A percentile compares a stretch with the other conserved stretches of the same genome.
phyloP scores from a whole-genome alignment of 2,113 vertebrate species.

The Thymallus thymallus region DNA sequence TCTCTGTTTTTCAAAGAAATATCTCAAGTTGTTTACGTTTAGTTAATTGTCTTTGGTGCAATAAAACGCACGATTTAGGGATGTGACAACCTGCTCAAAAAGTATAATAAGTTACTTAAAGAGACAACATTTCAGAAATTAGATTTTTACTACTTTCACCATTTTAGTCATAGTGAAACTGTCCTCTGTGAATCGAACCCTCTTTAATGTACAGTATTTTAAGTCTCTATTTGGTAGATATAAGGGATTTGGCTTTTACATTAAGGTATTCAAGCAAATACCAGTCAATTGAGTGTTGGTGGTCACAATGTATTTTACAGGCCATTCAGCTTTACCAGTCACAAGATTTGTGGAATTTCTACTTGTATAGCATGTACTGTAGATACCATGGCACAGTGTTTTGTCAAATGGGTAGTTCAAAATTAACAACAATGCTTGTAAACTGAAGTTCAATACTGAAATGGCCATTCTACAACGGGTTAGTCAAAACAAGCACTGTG shows the following conservation, averaged over 20 bases:
- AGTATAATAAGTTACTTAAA: too few relatives aligned
- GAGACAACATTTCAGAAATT: background rate
- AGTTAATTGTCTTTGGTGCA: conserved; percentile 58
- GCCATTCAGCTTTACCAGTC: background rate
- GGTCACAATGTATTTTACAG: background rate
- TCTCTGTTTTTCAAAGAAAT: conserved; percentile 56
- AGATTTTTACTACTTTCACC: background rate
- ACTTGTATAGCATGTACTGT: background rate
- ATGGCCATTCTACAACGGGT: background rate
- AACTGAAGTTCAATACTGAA: background rate
- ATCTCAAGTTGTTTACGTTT: conserved; percentile 69
- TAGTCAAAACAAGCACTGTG: background rate
- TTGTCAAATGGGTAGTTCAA: background rate
- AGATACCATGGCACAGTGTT: background rate
- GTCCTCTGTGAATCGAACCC: too few relatives aligned
- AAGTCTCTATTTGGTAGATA: background rate
- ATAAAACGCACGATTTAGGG: conserved; percentile 55
- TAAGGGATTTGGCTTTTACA: background rate
- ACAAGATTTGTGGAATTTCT: background rate
- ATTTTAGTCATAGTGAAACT: too few relatives aligned
- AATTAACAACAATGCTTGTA: background rate
- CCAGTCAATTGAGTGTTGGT: background rate
- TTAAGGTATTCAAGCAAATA: background rate
- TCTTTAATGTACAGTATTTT: too few relatives aligned
- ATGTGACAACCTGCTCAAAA: conserved; percentile 30